Conservation (phyloP, 1,140 invertebrate genomes). For the Drosophila trapezifrons region DNA sequence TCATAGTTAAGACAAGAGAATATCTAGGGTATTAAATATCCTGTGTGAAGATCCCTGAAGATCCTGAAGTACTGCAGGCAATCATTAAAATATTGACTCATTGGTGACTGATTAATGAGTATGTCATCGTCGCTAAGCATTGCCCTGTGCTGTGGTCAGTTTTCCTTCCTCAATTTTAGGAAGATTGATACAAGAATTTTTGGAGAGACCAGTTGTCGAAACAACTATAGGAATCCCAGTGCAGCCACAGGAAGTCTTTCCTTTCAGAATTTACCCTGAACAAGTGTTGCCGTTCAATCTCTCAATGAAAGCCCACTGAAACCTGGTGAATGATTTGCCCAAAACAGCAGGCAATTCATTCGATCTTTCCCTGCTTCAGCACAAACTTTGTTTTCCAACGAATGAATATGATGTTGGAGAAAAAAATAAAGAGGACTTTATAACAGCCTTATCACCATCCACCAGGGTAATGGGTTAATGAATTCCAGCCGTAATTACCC, state of each 20-base stretch:
- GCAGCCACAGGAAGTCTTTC: too few relatives aligned
- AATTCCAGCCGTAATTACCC: constrained; percentile 64
- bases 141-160: too few relatives aligned
- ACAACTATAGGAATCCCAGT: background rate
- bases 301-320: background rate
- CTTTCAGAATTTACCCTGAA: background rate
- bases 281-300: background rate
- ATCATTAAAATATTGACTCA: too few relatives aligned
- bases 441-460: constrained; percentile 8
- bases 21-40: background rate
- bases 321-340: background rate
- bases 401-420: constrained; percentile 1
- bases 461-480: constrained; percentile 59
- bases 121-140: background rate
- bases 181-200: constrained; percentile 1
- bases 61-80: too few relatives aligned
- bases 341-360: background rate
- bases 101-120: background rate
- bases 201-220: background rate
- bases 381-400: background rate
- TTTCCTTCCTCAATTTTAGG: background rate
- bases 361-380: too few relatives aligned
- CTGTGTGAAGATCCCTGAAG: too few relatives aligned
- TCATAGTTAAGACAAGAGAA: background rate
- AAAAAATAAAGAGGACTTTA: background rate